phyloP scores from a whole-genome alignment of 2,113 vertebrate species.

The Heloderma charlesbogerti region DNA sequence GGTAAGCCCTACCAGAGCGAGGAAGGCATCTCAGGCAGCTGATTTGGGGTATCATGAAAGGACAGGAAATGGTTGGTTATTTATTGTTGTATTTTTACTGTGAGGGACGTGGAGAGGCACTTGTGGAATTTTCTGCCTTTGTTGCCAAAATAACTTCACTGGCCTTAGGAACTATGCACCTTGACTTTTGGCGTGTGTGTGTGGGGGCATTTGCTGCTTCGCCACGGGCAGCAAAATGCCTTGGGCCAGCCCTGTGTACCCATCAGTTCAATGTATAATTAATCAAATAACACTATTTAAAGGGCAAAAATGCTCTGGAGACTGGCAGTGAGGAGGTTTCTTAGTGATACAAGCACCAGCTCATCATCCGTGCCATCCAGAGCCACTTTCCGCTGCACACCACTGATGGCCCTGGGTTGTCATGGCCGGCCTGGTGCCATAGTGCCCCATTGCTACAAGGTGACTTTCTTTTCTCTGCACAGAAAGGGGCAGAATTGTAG shows the following conservation, averaged over 20 bases:
- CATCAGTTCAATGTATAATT: neutral
- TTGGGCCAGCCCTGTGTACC: neutral
- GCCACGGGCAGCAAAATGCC: no score
- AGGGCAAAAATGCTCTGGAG: neutral
- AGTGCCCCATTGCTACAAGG: neutral
- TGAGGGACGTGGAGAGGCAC: neutral
- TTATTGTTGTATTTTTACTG: neutral
- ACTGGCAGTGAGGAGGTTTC: neutral
- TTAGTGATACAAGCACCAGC: neutral
- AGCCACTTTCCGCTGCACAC: neutral
- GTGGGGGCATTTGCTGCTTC: neutral
- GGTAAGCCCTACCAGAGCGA: neutral
- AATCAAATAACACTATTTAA: neutral
- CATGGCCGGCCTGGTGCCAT: neutral
- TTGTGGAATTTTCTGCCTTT: neutral
- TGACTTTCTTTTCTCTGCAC: neutral
- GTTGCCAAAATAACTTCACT: neutral
- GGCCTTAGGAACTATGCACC: neutral
- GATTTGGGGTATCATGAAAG: neutral
- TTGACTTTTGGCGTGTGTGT: no score
- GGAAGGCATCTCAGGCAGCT: neutral
- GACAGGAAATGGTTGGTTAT: neutral
- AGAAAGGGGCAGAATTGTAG: neutral
- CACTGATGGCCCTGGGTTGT: neutral
- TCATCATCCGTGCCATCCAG: neutral